Base-by-base conservation (phyloP, 1,140 invertebrate species). In the Neodiprion fabricii region DNA sequence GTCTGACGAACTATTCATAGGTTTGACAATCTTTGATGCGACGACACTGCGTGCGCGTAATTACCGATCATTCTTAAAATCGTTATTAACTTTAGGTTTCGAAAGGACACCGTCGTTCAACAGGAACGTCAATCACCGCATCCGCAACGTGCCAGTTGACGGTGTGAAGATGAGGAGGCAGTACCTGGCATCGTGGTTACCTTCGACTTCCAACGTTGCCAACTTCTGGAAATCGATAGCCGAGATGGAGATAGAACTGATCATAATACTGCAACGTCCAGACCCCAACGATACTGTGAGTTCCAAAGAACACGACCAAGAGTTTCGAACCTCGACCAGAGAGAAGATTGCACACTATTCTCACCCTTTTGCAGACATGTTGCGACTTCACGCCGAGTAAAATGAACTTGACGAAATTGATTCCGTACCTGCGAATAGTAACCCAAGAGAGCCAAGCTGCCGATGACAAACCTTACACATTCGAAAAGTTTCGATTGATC, bases 181-280 rank as follows among this genome's bases (percentile, higher is more conserved):
- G 48, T 97, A 96, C 83, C 93, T 97, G 66, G 95, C 95, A 1
- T 95, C 96, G 0, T 96, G 97, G 87, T 94, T 95, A 1, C 97
- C 97, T 23, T 87, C 98, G 79, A 94, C 95, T 73, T 94, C 94
- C 81, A 98, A 97, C 71, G 93, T 95, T 84, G 91, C 91, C 65
- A 96, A 98, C 89, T 98, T 98, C 87, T 98, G 97, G 97, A 92
- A 94, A 82, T 97, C 98, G 96, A 84, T 95, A 28, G 91, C 91
- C 72, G 92, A 94, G 80, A 90, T 93, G 65, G 90, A 91, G 81
- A 88, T 93, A 9, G 86, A 89, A 72, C 90, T 91, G 10, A 88
- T 94, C 17, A 90, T 93, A 12, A 92, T 93, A 90, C 82, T 94
- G 4, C 80, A 85, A 67, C 67, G 73, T 9, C 78, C 79, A 8